Percentiles rank a stretch among this genome's conserved stretches.
phyloP scores from a whole-genome alignment of 1,140 invertebrate species.

The Grapholita molesta region DNA sequence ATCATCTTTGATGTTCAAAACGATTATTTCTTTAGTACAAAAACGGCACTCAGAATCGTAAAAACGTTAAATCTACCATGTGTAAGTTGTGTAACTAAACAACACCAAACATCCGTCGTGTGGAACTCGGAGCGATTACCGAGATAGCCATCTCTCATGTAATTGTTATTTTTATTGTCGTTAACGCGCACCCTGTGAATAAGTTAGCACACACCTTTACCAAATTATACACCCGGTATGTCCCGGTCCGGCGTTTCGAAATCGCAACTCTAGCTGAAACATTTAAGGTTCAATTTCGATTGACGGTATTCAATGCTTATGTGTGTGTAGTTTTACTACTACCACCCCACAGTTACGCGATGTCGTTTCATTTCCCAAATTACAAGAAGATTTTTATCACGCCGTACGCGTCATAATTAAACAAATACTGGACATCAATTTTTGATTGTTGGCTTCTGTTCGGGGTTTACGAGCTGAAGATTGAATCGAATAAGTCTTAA shows the following conservation, averaged over 20 bases:
- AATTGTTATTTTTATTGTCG: slow-evolving; percentile 47
- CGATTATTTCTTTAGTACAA: no score
- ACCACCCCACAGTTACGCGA: slow-evolving; percentile 26
- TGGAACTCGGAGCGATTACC: slow-evolving; percentile 49
- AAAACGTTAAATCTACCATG: not conserved
- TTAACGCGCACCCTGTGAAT: slow-evolving; percentile 41
- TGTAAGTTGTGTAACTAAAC: slow-evolving; percentile 30
- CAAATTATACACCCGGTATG: not conserved
- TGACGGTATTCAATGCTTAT: not conserved
- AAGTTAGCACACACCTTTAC: slow-evolving; percentile 22
- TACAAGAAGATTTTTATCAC: slow-evolving; percentile 38
- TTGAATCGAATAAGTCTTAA: no score
- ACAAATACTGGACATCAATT: slow-evolving; percentile 2
- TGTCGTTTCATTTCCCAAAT: slow-evolving; percentile 46
- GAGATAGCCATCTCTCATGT: slow-evolving; percentile 43
- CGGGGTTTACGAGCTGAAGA: not conserved
- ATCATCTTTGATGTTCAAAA: no score
- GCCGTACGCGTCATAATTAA: slow-evolving; percentile 21
- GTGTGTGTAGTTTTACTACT: slow-evolving; percentile 25
- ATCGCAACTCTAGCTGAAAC: not conserved
- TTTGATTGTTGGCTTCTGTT: not conserved
- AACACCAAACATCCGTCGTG: slow-evolving; percentile 28
- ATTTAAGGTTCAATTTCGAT: not conserved
- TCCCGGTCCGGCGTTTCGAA: not conserved
- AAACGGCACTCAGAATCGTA: not conserved